Evolutionary conservation across 2,888 invertebrate genomes (phyloP), one percentile per base, ranked within the genome.

Genomic region (Miltochrista miniata): DNA sequence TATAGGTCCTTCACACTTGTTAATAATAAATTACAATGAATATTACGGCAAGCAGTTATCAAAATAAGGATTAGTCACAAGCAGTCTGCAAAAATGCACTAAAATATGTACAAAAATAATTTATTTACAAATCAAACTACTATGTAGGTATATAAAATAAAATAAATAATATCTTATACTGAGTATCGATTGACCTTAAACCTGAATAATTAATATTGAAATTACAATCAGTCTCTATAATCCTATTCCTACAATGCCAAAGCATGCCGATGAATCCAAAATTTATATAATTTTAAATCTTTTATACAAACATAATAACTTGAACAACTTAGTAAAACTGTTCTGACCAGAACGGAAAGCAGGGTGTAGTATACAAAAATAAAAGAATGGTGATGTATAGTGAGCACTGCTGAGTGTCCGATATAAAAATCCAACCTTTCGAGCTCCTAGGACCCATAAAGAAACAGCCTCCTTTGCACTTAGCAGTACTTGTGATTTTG

Each of bases 401-500:
- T 77, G 76, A 77, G 70, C 74, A 76, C 75, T 76, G 76, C 68
- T 68, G 52, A 59, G 61, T 70, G 67, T 78, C 79, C 76, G 70
- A 68, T 72, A 77, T 72, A 76, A 84, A 80, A 72, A 69, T 89
- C 94, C 93, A 94, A 97, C 96, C 96, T 97, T 96, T 94, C 96
- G 95, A 93, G 96, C 96, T 94, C 96, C 96, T 93, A 96, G 96
- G 92, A 96, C 96, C 96, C 96, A 97, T 92, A 97, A 95, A 92
- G 96, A 96, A 93, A 97, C 96, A 93, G 97, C 97, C 95, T 97
- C 96, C 95, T 96, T 96, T 93, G 96, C 96, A 93, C 96, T 96
- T 93, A 97, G 95, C 93, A 96, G 95, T 93, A 95, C 95, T 93
- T 95, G 95, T 92, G 94, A 93, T 92, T 93, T 94, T 93, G 93